Evolutionary conservation across 30 jellyfish, hydroid and myxozoan genomes (phyloP), one percentile per base, ranked within the genome.

Genomic region (Nemopilema nomurai): DNA sequence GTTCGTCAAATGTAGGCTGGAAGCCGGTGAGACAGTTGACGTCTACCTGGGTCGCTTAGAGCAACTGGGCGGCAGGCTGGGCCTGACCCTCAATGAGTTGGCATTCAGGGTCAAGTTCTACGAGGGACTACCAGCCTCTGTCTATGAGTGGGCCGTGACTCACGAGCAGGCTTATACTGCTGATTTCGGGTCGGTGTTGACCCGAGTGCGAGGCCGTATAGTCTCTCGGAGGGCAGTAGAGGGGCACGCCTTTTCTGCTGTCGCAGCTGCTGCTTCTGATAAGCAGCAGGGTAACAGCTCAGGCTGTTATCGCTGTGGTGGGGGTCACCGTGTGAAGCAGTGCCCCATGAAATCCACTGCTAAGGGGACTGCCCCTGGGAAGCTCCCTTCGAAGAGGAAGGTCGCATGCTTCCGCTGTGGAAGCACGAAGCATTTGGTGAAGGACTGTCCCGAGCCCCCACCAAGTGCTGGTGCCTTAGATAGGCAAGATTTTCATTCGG

Each of bases 11-110:
- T 19, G 80, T 32, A 19, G 29, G 73, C 67, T 73, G 9, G 74
- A 31, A 51, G 74, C 69, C 16, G 83, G 83, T 33, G 70, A 32
- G 83, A 73, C 74, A 73, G 83, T 73, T 23, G 83, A 73, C 67
- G 83, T 73, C 0, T 73, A 73, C 31, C n/a, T 31, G 76, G 73
- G 25, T 29, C 30, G 30, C 73, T 30, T 20, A 63, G 73, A 30
- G 73, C 21, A 28, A 28, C 73, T 18, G 9, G 17, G 67, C 20
- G 67, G 20, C 20, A 51, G 67, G 67, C 17, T 51, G 67, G 67
- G 67, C 67, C 67, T 51, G 67, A 51, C 67, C 67, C 67, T 16
- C 67, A 51, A 16, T 51, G 67, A 51, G 17, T 51, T 51, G 67
- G 20, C 67, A 16, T 51, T 51, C 20, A 51, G 67, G 20, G 20